Base-by-base conservation (phyloP, 2,888 invertebrate genomes). In the Zeuzera pyrina region DNA sequence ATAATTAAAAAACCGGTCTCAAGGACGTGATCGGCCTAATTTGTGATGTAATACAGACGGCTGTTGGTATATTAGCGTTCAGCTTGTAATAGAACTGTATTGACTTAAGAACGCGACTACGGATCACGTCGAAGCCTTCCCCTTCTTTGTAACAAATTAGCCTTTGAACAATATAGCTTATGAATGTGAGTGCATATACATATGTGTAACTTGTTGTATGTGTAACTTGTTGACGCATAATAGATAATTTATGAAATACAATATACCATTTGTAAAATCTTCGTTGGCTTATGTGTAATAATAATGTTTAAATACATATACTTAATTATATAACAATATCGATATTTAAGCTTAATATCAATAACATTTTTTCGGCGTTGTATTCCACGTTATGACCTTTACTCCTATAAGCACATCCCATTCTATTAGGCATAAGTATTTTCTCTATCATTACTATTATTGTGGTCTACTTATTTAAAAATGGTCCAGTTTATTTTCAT, bases 191-290 rank as follows among this genome's bases (percentile, higher is more conserved):
- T 62, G 59, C 55, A 63, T 67, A 60, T 16, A 32, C 35, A 33
- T 32, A 28, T 13, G 35, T 29, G 30, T 51, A 50, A 52, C n/a
- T n/a, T n/a, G n/a, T n/a, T 46, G 44, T 51, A 39, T 41, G 47
- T 61, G 52, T 62, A 64, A 62, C 68, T 67, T 77, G 74, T 81
- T 78, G 69, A 77, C 57, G 79, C 78, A 79, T 78, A 78, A 79
- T 79, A 78, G 66, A 66, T 64, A 47, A 50, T 61, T 49, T 55
- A 57, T 41, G 48, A 14, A 33, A 48, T 49, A 51, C 48, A 45
- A 51, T 48, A 43, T 44, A 46, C 44, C 35, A 39, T 65, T 57
- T 65, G 50, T 69, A 59, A 57, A 67, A 65, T 57, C 58, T 68
- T 52, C 67, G 72, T 69, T 63, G 71, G 74, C 72, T 24, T 77